Evolutionary conservation across 2,888 invertebrate species (phyloP), one percentile per base, ranked within the genome.

Genomic region (Taenaris catops): DNA sequence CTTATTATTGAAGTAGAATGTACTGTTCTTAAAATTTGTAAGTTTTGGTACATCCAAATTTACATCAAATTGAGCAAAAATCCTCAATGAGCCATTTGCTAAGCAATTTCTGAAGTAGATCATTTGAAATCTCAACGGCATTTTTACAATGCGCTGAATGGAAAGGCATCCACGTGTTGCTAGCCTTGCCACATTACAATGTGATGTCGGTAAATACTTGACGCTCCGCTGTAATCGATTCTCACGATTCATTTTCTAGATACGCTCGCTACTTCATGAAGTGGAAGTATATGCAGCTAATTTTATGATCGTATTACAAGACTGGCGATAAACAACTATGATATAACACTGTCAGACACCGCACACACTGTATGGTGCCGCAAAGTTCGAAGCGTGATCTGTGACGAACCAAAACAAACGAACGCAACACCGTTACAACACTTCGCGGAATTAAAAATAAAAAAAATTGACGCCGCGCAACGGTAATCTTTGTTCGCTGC

Each of bases 361-460:
- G 12, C 36, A 31, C 29, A 32, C 27, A 35, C 21, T 33, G 37
- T 44, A 40, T n/a, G n/a, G n/a, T n/a, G 58, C 51, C 55, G 49
- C 50, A 52, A 50, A 50, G 48, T 51, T 50, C 47, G 49, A 39
- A 45, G 35, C 43, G 47, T 14, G 14, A 11, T 14, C n/a, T 29
- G 29, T 9, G 20, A 8, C 48, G 64, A 69, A 76, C 72, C 76
- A 79, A 79, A 81, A 81, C 81, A 83, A 81, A 79, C 73, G 76
- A 61, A 68, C 64, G 61, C 67, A 65, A 70, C 70, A 83, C 84
- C 84, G 84, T 84, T 84, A 84, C 67, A 65, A 49, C 63, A 71
- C 67, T 84, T 81, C 81, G 80, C 70, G 57, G 84, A 84, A 83
- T 74, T 66, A 73, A 79, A 74, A 63, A 60, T 63, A 69, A 43